Percentiles rank a stretch among this genome's conserved stretches.
Conservation (phyloP, 2,888 invertebrate species). For the Himalopsyche japonica region DNA sequence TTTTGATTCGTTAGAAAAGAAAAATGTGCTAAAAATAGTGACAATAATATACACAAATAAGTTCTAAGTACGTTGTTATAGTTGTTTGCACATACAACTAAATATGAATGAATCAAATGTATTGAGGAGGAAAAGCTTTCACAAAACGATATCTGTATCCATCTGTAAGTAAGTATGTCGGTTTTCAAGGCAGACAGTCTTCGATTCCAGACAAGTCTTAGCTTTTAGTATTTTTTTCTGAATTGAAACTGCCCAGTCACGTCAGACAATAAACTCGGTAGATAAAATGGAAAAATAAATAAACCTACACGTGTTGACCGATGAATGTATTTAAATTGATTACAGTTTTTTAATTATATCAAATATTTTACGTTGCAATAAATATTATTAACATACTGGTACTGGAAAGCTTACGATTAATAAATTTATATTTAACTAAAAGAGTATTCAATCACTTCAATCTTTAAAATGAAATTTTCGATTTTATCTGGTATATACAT, state of each 20-base stretch:
- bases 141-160: not conserved
- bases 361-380: too few relatives aligned
- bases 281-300: not conserved
- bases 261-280: not conserved
- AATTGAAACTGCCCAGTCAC: constrained; percentile 11
- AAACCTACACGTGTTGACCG: not conserved
- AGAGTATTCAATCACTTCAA: too few relatives aligned
- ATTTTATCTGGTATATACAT: too few relatives aligned
- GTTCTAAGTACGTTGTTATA: too few relatives aligned
- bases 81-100: not conserved
- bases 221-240: constrained; percentile 3
- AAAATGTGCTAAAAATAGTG: too few relatives aligned
- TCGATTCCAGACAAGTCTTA: constrained; percentile 1
- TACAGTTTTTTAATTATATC: too few relatives aligned
- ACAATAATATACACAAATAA: too few relatives aligned
- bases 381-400: too few relatives aligned
- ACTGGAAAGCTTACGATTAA: too few relatives aligned
- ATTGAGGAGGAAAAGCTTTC: not conserved
- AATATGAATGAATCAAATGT: not conserved
- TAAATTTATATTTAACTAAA: too few relatives aligned
- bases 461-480: too few relatives aligned
- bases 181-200: not conserved
- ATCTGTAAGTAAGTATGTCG: not conserved
- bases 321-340: not conserved
- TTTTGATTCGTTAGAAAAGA: too few relatives aligned